These are phyloP conservation scores for Lypha dubia DNA, from an alignment of 2,888 invertebrate species.

Conservation along the genomic window DNA sequence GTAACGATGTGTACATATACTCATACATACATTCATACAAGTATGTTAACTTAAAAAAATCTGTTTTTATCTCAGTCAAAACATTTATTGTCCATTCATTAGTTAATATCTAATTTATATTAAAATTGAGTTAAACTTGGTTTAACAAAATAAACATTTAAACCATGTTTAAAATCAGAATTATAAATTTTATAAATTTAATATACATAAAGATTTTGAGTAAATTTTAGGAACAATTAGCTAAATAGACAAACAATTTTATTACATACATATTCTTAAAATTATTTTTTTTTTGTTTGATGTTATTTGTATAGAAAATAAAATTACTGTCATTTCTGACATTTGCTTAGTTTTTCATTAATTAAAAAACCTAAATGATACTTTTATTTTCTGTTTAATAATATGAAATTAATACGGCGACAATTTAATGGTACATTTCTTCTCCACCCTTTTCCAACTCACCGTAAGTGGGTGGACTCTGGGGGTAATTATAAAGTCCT, in stretches of 20 bases:
- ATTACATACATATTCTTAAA: too few species aligned
- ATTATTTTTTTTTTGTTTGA: too few species aligned
- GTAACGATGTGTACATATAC: too few species aligned
- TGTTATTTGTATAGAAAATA: too few species aligned
- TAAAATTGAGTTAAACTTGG: neutral
- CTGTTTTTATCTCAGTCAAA: neutral
- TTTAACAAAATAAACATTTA: neutral
- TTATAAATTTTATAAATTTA: too few species aligned
- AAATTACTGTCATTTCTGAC: too few species aligned
- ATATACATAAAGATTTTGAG: too few species aligned
- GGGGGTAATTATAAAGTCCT: constrained; percentile 8
- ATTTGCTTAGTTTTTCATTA: too few species aligned
- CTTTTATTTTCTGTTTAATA: too few species aligned
- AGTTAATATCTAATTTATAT: neutral
- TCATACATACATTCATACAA: neutral
- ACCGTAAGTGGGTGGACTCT: constrained; percentile 42
- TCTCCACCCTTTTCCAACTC: constrained; percentile 44
- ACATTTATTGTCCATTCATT: constrained; percentile 4
- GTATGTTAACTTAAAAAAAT: neutral
- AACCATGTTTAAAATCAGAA: neutral
- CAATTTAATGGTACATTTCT: constrained; percentile 39
- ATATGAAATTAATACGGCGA: neutral
- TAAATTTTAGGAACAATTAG: too few species aligned
- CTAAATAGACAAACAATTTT: too few species aligned
- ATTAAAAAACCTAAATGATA: too few species aligned